A percentile compares a stretch with the other conserved stretches of the same genome.
Evolutionary conservation across 2,797 vertebrate genomes (phyloP).

Genomic region (Galago senegalensis): DNA sequence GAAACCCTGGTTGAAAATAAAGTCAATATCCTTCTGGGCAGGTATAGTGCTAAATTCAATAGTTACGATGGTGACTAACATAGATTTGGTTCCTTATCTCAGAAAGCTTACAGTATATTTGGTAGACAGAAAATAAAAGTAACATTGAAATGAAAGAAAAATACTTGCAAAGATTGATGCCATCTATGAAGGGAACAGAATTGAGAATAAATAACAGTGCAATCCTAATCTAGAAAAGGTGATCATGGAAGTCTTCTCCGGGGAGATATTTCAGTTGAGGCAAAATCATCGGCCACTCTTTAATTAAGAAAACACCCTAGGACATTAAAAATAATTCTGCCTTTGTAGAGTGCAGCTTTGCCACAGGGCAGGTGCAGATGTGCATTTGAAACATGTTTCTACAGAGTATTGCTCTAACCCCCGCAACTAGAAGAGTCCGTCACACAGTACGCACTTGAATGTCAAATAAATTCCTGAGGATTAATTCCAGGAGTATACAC

Average conservation of each 20-base stretch:
- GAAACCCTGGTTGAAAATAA: not conserved
- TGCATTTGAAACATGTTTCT: not conserved
- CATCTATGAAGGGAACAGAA: not conserved
- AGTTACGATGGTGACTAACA: not conserved
- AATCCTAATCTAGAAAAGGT: not conserved
- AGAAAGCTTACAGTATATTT: not conserved
- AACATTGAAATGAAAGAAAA: not conserved
- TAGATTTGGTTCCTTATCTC: not conserved
- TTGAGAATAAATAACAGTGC: not conserved
- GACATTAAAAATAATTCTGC: not conserved
- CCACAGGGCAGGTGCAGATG: not conserved
- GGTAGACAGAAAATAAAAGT: not conserved
- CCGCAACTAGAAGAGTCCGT: not conserved
- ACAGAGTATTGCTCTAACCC: not conserved
- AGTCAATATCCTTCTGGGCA: not conserved
- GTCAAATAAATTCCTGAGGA: not conserved
- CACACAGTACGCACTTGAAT: not conserved
- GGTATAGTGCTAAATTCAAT: not conserved
- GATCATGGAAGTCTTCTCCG: not conserved
- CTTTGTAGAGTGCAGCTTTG: not conserved
- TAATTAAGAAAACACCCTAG: not conserved
- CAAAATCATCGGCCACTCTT: not conserved
- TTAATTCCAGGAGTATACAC: not conserved
- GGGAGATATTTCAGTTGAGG: not conserved
- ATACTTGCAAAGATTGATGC: not conserved